Evolutionary conservation across 2,113 vertebrate species (phyloP), one percentile per base, ranked within the genome.

Genomic region (Ammodytes dubius): DNA sequence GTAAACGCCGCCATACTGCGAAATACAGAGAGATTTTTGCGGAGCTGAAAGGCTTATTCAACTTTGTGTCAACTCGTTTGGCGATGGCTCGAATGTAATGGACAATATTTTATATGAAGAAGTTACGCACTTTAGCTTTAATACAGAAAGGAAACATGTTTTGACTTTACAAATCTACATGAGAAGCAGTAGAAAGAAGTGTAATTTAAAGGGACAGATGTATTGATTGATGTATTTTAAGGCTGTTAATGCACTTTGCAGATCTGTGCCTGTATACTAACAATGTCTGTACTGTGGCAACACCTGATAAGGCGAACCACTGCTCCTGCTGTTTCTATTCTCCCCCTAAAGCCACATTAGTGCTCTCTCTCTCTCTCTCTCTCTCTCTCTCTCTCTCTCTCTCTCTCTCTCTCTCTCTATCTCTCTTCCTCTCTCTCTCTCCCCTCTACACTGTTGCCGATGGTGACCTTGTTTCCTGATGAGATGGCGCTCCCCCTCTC

Each of bases 391-490:
- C 27, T 27, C 27, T 27, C 27, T 27, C 27, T 27, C 61, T n/a
- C n/a, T n/a, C n/a, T n/a, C 74, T 43, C 59, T 70, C 27, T 27
- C 27, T 27, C 27, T 27, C 27, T 27, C 27, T 27, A 1, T 27
- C 27, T 27, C 27, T 27, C 27, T 27, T 27, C 27, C 27, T 27
- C 27, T 27, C 27, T 27, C 27, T 27, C 27, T 27, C 27, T 27
- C 61, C 79, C 69, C 74, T 74, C 67, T 1, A 6, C 56, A 42
- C 54, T 0, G 40, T 9, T 77, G 76, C 84, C 80, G 80, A 77
- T 73, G 61, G 67, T 87, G 91, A 91, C 91, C 91, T 90, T 91
- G 87, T 89, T 90, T 83, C 75, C 85, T 82, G 89, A 89, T 84
- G 88, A 84, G 86, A 82, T 69, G 91, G 15, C 11, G 85, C 83